Conservation (phyloP, 2,113 vertebrate species). For the Hemiscyllium ocellatum region DNA sequence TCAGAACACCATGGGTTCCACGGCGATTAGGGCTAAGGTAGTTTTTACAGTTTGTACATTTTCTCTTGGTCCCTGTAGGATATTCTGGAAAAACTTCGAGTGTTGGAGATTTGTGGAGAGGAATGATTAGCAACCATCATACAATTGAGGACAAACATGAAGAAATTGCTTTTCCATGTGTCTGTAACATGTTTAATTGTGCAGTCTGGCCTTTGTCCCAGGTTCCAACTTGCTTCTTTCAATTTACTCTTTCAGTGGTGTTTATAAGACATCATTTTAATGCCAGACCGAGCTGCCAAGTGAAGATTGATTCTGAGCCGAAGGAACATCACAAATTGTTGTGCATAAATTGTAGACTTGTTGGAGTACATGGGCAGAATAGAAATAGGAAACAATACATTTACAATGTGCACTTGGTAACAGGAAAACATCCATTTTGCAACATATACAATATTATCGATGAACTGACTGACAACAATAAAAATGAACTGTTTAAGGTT, state of each 20-base stretch:
- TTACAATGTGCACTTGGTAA: neutral
- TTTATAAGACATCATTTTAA: neutral
- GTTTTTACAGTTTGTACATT: neutral
- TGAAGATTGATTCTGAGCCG: constrained; percentile 4
- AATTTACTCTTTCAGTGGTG: neutral
- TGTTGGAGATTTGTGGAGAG: neutral
- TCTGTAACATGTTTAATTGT: neutral
- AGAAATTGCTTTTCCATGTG: neutral
- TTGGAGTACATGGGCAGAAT: neutral
- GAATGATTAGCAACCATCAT: neutral
- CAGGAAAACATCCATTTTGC: neutral
- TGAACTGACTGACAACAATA: neutral
- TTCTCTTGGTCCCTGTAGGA: neutral
- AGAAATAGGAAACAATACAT: neutral
- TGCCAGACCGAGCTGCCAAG: neutral
- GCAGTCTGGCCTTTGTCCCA: neutral
- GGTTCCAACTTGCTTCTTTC: neutral
- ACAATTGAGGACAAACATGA: neutral
- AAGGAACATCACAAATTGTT: neutral
- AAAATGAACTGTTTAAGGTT: neutral
- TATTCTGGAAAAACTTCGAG: neutral
- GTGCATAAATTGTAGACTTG: neutral
- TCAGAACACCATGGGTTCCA: too few species aligned
- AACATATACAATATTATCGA: neutral
- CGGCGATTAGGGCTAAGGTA: neutral